Evolutionary conservation across 2,797 vertebrate genomes (phyloP).

Genomic region (Dermochelys coriacea): DNA sequence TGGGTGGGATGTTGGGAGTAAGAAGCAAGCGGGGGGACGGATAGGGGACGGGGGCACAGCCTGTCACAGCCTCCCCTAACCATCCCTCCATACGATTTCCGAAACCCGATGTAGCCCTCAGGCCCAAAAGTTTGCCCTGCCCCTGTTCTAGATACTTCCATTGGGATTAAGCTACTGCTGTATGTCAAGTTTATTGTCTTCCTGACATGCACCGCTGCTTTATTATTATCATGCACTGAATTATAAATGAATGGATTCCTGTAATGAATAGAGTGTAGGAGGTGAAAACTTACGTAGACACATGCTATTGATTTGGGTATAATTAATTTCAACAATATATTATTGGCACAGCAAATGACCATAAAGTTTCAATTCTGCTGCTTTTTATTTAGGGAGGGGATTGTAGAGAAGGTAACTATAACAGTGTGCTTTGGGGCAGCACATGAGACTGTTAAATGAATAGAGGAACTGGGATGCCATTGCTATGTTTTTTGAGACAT

Average conservation of each 20-base stretch:
- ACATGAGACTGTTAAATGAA: not conserved
- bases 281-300: not conserved
- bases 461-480: not conserved
- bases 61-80: too few species aligned
- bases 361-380: constrained; percentile 8
- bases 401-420: not conserved
- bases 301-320: not conserved
- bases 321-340: constrained; percentile 11
- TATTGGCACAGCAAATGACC: not conserved
- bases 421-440: not conserved
- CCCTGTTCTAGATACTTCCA: not conserved
- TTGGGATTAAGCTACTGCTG: not conserved
- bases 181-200: constrained; percentile 30
- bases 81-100: too few species aligned
- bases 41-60: too few species aligned
- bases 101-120: too few species aligned
- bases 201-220: not conserved
- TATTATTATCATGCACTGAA: not conserved
- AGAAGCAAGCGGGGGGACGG: too few species aligned
- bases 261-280: not conserved
- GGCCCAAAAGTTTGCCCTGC: too few species aligned
- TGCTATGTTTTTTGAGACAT: not conserved
- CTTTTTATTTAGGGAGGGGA: not conserved
- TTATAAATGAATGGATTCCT: not conserved
- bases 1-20: too few species aligned